Conservation (phyloP, 30 jellyfish, hydroid and myxozoan genomes). For the Nemopilema nomurai region DNA sequence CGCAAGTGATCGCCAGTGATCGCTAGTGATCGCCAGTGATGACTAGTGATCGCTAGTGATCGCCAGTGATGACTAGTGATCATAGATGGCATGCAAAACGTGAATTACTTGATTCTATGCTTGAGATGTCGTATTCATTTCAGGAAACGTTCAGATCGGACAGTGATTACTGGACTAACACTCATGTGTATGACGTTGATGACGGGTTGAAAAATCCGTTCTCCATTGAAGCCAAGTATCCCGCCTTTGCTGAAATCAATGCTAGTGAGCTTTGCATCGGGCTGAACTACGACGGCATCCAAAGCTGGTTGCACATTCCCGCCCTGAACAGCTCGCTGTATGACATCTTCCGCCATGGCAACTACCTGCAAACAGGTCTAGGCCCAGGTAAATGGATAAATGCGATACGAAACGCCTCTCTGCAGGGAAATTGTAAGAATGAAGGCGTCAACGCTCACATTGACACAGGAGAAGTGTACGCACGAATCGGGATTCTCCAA, state of each 20-base stretch:
- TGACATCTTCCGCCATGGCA: background rate
- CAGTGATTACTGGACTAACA: conserved; percentile 3
- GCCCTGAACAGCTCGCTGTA: background rate
- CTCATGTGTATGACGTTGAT: conserved; percentile 14
- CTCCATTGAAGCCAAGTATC: conserved; percentile 26
- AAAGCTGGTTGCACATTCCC: conserved; percentile 11
- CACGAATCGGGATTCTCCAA: conserved; percentile 15
- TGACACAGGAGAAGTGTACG: background rate
- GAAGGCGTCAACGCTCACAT: conserved; percentile 37
- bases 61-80: no score
- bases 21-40: no score
- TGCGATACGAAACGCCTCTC: background rate
- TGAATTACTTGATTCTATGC: no score
- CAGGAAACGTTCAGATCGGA: conserved; percentile 23
- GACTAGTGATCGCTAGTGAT: no score
- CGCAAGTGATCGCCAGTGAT: no score
- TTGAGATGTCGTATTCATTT: no score
- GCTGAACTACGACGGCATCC: background rate
- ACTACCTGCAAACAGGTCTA: background rate
- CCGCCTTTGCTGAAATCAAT: conserved; percentile 11
- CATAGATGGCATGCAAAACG: no score
- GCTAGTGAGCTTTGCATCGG: conserved; percentile 32
- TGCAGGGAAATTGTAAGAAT: conserved; percentile 34
- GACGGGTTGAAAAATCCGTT: conserved; percentile 11
- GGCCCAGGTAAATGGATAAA: conserved; percentile 21